phyloP scores from a whole-genome alignment of 2,797 vertebrate species.

The Enteromius afrohamiltoni region DNA sequence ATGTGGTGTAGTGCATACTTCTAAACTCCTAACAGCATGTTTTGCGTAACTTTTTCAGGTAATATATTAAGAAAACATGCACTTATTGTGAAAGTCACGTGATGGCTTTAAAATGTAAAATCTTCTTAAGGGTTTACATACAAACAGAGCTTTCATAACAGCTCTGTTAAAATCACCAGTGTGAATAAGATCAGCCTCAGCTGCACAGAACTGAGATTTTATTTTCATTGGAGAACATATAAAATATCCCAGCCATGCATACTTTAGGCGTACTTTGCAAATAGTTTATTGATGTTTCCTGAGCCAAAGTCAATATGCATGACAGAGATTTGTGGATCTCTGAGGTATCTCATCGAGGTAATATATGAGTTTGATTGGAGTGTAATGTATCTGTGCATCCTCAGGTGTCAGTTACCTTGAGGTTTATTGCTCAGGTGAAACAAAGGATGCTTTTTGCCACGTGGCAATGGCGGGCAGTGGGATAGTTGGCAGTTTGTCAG shows the following conservation, averaged over 20 bases:
- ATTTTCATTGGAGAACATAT: constrained; percentile 28
- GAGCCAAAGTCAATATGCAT: constrained; percentile 25
- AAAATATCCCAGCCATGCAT: constrained; percentile 6
- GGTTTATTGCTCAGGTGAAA: constrained; percentile 34
- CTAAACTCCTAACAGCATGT: not conserved
- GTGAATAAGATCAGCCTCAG: not conserved
- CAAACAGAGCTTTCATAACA: constrained; percentile 22
- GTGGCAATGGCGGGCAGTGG: constrained; percentile 18
- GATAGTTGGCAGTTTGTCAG: constrained; percentile 45
- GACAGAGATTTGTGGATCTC: constrained; percentile 30
- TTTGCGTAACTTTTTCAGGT: not conserved
- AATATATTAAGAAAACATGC: constrained; percentile 14
- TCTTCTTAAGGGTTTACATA: constrained; percentile 24
- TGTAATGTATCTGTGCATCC: not conserved
- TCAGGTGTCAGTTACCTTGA: constrained; percentile 19
- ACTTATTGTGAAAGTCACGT: not conserved
- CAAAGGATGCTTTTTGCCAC: constrained; percentile 48
- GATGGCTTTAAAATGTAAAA: constrained; percentile 21
- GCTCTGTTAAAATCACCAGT: not conserved
- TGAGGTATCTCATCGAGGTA: not conserved
- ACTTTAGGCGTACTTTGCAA: constrained; percentile 26
- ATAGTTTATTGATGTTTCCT: constrained; percentile 32
- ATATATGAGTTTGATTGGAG: not conserved
- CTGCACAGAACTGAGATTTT: constrained; percentile 11
- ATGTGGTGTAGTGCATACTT: not conserved